Percentiles rank a stretch among this genome's conserved stretches.
These are phyloP conservation scores for Peromyscus leucopus DNA, from an alignment of 2,113 vertebrate species.

Conservation along the genomic window DNA sequence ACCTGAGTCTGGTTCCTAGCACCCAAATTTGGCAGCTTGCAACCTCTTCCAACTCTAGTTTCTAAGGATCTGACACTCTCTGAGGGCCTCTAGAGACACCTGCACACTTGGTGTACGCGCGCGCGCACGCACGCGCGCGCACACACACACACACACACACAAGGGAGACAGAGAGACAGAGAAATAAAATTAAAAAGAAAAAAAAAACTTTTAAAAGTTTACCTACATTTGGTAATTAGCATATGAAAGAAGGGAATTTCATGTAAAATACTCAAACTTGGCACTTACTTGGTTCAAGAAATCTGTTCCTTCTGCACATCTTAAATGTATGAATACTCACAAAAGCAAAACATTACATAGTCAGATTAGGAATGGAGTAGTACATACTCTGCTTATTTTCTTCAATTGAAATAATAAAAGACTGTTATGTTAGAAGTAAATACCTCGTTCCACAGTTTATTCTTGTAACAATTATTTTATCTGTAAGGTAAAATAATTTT, in stretches of 20 bases:
- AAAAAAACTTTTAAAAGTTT: background rate
- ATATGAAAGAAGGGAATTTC: background rate
- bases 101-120: background rate
- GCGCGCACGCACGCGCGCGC: background rate
- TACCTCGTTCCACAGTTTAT: background rate
- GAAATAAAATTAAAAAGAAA: background rate
- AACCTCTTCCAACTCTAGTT: too few species aligned
- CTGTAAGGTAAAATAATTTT: background rate
- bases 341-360: background rate
- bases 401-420: background rate
- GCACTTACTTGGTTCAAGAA: background rate
- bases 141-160: background rate
- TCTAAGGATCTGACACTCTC: background rate
- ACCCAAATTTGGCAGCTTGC: background rate
- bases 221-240: background rate
- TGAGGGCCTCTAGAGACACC: background rate
- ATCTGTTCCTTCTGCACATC: background rate
- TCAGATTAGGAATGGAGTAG: background rate
- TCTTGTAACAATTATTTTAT: background rate
- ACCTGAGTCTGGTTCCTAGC: background rate
- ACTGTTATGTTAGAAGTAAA: background rate
- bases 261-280: background rate
- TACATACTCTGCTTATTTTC: background rate
- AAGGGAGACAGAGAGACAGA: background rate
- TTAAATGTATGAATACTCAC: background rate